Conservation (phyloP, 1,140 invertebrate species). For the Panagrolaimus sp. region DNA sequence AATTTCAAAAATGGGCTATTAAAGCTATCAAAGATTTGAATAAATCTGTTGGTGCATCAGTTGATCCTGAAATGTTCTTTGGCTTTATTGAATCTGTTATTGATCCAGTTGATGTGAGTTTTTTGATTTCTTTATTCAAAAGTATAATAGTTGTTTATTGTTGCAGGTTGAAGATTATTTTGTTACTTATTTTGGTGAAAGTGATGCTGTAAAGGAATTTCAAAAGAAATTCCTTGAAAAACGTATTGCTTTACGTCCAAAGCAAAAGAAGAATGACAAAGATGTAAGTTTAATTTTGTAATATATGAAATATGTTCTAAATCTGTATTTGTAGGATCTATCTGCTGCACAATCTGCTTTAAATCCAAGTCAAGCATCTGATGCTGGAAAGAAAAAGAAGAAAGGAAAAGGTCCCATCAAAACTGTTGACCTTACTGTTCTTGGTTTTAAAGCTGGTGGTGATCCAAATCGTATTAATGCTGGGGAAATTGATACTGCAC, state of each 20-base stretch:
- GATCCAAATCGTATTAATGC: slow-evolving; percentile 44
- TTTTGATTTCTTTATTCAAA: neutral
- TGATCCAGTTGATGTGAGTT: slow-evolving; percentile 35
- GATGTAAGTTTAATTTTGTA: slow-evolving; percentile 28
- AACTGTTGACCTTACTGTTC: slow-evolving; percentile 18
- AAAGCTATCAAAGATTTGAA: slow-evolving; percentile 35
- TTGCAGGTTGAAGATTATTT: slow-evolving; percentile 40
- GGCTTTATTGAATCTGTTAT: slow-evolving; percentile 32
- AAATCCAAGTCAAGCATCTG: neutral
- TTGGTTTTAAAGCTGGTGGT: slow-evolving; percentile 33
- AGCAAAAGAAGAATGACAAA: slow-evolving; percentile 23
- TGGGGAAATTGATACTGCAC: slow-evolving; percentile 24
- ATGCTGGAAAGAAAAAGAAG: slow-evolving; percentile 7
- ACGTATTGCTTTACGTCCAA: slow-evolving; percentile 38
- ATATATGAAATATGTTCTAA: neutral
- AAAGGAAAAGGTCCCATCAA: no score
- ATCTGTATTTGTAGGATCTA: slow-evolving; percentile 28
- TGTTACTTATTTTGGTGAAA: slow-evolving; percentile 40
- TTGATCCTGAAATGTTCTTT: slow-evolving; percentile 37
- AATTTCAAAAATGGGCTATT: slow-evolving; percentile 32
- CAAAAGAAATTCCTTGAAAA: slow-evolving; percentile 45
- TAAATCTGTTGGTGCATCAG: slow-evolving; percentile 18
- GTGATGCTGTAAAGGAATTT: slow-evolving; percentile 38
- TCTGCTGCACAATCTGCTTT: slow-evolving; percentile 34
- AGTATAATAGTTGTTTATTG: slow-evolving; percentile 16